Percentiles rank a stretch among this genome's conserved stretches.
Evolutionary conservation across 2,797 vertebrate genomes (phyloP).

Genomic region (Pangasius sanitwongsei): DNA sequence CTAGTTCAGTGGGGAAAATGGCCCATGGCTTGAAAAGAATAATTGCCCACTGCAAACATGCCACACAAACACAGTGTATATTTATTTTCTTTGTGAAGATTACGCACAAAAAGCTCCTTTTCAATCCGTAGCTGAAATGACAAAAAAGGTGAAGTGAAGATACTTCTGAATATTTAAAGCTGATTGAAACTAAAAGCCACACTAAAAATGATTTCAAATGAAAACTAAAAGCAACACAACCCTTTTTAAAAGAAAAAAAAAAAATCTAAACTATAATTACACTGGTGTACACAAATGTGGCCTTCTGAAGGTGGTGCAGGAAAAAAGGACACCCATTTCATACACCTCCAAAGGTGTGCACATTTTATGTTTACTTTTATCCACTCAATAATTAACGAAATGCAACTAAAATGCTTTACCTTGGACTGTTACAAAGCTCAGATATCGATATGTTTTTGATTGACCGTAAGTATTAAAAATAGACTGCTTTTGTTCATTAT

Average conservation of each 20-base stretch:
- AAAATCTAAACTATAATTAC: background rate
- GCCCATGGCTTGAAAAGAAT: conserved; percentile 20
- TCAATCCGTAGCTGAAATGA: background rate
- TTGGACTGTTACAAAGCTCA: background rate
- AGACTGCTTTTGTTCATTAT: background rate
- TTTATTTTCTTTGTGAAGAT: background rate
- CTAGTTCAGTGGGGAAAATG: conserved; percentile 18
- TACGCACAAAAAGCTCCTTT: background rate
- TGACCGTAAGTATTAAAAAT: background rate
- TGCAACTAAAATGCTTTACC: background rate
- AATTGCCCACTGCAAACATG: background rate
- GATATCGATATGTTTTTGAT: background rate
- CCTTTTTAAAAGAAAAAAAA: background rate
- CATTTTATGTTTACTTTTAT: background rate
- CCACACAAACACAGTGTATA: background rate
- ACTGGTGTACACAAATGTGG: background rate
- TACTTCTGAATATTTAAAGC: background rate
- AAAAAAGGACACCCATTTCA: background rate
- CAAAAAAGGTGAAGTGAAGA: background rate
- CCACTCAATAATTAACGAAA: background rate
- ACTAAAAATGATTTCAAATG: background rate
- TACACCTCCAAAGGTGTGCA: background rate
- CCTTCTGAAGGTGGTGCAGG: background rate
- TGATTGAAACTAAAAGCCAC: conserved; percentile 1
- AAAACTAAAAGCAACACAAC: background rate